phyloP scores from a whole-genome alignment of 2,113 vertebrate genomes.

The Epinephelus moara region DNA sequence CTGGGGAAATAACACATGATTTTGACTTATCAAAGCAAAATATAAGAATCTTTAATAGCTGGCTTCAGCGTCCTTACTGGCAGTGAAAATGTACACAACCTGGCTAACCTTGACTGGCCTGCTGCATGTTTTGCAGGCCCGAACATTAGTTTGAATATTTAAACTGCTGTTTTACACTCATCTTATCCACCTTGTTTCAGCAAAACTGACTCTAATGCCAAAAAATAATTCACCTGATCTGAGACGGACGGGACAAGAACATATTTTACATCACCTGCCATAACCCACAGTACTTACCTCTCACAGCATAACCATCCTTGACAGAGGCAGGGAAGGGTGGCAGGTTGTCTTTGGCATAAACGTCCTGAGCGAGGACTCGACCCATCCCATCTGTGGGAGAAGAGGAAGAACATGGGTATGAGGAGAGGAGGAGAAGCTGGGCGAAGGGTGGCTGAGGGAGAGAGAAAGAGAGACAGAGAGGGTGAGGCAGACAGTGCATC shows the following conservation, averaged over 20 bases:
- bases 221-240: neutral
- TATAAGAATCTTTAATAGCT: too few relatives aligned
- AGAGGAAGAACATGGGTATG: constrained; percentile 46
- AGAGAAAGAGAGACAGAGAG: constrained; percentile 29
- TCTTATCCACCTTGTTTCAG: neutral
- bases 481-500: constrained; percentile 19
- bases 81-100: too few relatives aligned
- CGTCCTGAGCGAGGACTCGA: constrained; percentile 98
- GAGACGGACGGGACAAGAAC: neutral
- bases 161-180: neutral
- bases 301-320: constrained; percentile 98
- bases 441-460: neutral
- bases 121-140: neutral
- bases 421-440: constrained; percentile 11
- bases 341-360: constrained; percentile 99
- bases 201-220: neutral
- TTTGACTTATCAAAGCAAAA: too few relatives aligned
- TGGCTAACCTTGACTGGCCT: neutral
- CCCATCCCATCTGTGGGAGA: constrained; percentile 94
- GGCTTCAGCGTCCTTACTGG: too few relatives aligned
- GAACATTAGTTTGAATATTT: neutral
- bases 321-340: constrained; percentile 99
- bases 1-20: too few relatives aligned
- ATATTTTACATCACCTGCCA: constrained; percentile 5
- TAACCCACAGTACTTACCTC: constrained; percentile 86